Base-by-base conservation (phyloP, 2,888 invertebrate genomes). In the Drosophila ustulata region DNA sequence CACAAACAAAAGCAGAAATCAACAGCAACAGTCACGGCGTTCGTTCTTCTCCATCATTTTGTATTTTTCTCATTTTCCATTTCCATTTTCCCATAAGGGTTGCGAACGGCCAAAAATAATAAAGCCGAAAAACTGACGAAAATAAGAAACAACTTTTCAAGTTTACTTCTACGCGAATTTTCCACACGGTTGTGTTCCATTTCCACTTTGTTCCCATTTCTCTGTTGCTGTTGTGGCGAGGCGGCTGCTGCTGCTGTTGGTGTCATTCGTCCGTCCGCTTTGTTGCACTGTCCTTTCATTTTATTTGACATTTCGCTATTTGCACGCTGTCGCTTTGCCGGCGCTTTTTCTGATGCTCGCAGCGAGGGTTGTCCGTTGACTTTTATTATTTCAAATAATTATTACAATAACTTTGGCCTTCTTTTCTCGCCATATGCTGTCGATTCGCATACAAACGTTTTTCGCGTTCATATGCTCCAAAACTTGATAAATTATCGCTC, bases 1-100 rank as follows among this genome's bases (percentile, higher is more conserved):
- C 85, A 87, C 78, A 84, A 83, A 81, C 80, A 82, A 86, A 83
- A 83, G 76, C 79, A 71, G 82, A 73, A 75, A 82, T 78, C 86
- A 71, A 74, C 78, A 66, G 66, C 61, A 41, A 46, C 55, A 30
- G 28, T 37, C 34, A 37, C 67, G 39, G 30, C 59, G 55, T 61
- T 61, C 46, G 30, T 55, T 28, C 39, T 47, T 50, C 61, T 53
- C 73, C 52, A 64, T 45, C 46, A 62, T 43, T 58, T 46, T 50
- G 45, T 61, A 39, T 52, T 68, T 66, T 71, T 73, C 71, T 66
- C 59, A 49, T 75, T 75, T 71, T 46, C 81, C 64, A 28, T 18
- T 18, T 18, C 18, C 30, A 32, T 32, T 32, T 32, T 32, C 30
- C 8, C 34, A 58, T 74, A 82, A 80, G 83, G 86, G 86, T 85